Evolutionary conservation across 2,113 vertebrate genomes (phyloP), one percentile per base, ranked within the genome.

Genomic region (Lophius piscatorius): DNA sequence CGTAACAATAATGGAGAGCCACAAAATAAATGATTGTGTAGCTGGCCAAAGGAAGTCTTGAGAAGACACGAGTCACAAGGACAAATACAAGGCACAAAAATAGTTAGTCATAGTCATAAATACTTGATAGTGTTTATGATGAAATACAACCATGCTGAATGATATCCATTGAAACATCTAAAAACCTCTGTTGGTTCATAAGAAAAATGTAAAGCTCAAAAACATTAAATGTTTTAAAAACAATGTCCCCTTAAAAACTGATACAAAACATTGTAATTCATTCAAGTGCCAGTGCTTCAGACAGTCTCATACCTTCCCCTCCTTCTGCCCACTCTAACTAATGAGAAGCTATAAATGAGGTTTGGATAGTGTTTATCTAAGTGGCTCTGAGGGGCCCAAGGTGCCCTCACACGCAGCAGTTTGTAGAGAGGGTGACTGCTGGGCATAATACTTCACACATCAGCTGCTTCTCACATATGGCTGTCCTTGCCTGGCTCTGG

Each of bases 381-480:
- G 81, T 61, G 55, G 64, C 61, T 78, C 50, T 66, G 59, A 76
- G 74, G 75, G 77, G 71, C 60, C 70, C 86, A 89, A 86, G 89
- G 85, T 90, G 88, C 89, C 88, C 88, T 85, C 76, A 63, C 68
- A 76, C 79, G 78, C 78, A 78, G 77, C 76, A 76, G 82, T 54
- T 73, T 70, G 66, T 78, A 52, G 71, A 82, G 63, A 71, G 78
- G 74, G 70, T 70, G 74, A 85, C 81, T 87, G 84, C 74, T 78
- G 76, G 76, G 70, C 80, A 81, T 88, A 87, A 92, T 89, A 73
- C 86, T 83, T 88, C 83, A 84, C 87, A 88, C 81, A 84, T 87
- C 86, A 90, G 87, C 86, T 89, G 81, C 76, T 64, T 76, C 76
- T 80, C 75, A 70, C 70, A 86, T 88, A 85, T 84, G 83, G 80